Conservation (phyloP, 1,140 invertebrate species). For the Orchestia grillus region DNA sequence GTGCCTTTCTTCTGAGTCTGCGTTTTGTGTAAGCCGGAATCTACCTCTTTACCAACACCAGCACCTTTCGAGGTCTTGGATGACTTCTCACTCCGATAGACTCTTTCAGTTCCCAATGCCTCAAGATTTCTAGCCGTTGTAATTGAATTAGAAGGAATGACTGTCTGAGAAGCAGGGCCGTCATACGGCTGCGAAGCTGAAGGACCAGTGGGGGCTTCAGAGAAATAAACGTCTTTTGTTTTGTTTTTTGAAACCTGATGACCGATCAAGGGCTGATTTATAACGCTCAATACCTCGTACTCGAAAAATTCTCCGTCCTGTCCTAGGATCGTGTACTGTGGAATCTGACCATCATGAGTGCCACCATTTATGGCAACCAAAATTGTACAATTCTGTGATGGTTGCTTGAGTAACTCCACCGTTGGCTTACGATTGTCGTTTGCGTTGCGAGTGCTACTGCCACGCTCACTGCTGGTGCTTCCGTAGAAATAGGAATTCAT, state of each 20-base stretch:
- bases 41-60: background rate
- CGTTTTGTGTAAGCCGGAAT: background rate
- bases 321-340: constrained; percentile 64
- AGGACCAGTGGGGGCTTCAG: background rate
- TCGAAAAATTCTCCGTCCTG: constrained; percentile 60
- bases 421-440: constrained; percentile 11
- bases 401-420: background rate
- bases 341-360: constrained; percentile 59
- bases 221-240: background rate
- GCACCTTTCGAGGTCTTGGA: background rate
- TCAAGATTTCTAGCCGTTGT: background rate
- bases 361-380: constrained; percentile 62
- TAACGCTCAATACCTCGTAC: constrained; percentile 63
- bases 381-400: constrained; percentile 60
- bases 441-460: background rate
- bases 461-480: background rate
- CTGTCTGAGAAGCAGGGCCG: background rate
- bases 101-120: background rate
- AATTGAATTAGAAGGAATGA: background rate
- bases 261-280: constrained; percentile 28
- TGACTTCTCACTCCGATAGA: background rate
- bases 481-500: constrained; percentile 49
- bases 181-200: background rate
- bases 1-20: background rate
- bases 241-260: background rate